Conservation (phyloP, 2,888 invertebrate species). For the Nysson spinosus region DNA sequence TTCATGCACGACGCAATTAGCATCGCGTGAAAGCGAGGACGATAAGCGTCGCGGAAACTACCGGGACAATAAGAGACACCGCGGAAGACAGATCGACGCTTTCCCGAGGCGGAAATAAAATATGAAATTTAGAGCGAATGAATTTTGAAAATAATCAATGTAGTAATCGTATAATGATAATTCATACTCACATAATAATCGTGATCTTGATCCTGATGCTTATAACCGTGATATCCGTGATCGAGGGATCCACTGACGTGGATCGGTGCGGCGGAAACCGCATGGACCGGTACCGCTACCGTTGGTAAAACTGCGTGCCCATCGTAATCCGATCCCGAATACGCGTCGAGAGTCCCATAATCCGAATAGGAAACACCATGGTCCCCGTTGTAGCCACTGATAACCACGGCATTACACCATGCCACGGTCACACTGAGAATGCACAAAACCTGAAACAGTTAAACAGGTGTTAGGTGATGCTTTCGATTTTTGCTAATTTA, state of each 20-base stretch:
- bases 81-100: conserved; percentile 38
- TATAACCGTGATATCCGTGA: conserved; percentile 55
- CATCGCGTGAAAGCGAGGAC: conserved; percentile 53
- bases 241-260: conserved; percentile 54
- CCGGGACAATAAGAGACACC: conserved; percentile 31
- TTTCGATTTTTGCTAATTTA: too few relatives aligned
- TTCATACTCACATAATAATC: conserved; percentile 75
- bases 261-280: conserved; percentile 72
- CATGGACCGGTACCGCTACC: conserved; percentile 72
- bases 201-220: conserved; percentile 65
- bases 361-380: conserved; percentile 68
- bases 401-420: conserved; percentile 67
- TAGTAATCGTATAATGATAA: background rate
- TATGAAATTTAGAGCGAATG: background rate
- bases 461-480: too few relatives aligned
- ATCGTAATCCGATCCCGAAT: conserved; percentile 60
- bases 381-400: conserved; percentile 71
- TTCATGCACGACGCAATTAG: conserved; percentile 15
- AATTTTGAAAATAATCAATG: too few relatives aligned
- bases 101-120: conserved; percentile 33
- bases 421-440: conserved; percentile 61
- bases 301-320: conserved; percentile 72
- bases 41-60: conserved; percentile 37
- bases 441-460: conserved; percentile 65
- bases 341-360: conserved; percentile 70